Base-by-base conservation (phyloP, 53 echinoderm and acorn worm species). In the Patiria pectinifera region DNA sequence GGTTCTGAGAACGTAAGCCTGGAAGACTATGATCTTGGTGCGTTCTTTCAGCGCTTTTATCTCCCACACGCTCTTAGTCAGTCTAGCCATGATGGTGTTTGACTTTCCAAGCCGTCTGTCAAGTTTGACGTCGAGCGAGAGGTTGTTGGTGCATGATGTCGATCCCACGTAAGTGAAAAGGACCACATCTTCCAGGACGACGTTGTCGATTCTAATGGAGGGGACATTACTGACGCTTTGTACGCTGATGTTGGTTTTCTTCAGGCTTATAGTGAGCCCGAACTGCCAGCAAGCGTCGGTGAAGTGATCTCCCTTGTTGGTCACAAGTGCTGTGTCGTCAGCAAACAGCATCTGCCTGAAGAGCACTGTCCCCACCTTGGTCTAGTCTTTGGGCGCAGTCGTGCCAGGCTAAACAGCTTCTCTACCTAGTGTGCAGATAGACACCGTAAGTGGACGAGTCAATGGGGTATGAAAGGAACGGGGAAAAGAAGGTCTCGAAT, bases 231-330 rank as follows among this genome's bases (percentile, higher is more conserved):
- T 23, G 3, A 58, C 77, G 71, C 84, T 60, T 82, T 93, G 92
- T 10, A 48, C 93, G 85, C 92, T 45, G 12, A 94, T 72, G 9
- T 93, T 43, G 6, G 94, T 95, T 69, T 94, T 96, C 85, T 96
- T 94, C 35, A 96, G 59, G 93, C 96, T 96, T 71, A 96, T 94
- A 45, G 91, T 94, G 13, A 96, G 91, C 5, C 93, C 94, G 66
- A 96, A 94, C 43, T 95, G 83, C 44, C 61, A 89, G 76, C 96
- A 96, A 11, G 95, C 82, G 7, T 76, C 6, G 59, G 93, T 63
- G 15, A 94, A 87, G 46, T 75, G 59, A 45, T 94, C 84, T 15
- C 92, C 86, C n/a, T 86, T 86, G 83, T 93, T 91, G 4, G 91
- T 45, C 8, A 71, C 26, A 0, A 96, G 45, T 11, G 92, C 94